Evolutionary conservation across 2,888 invertebrate species (phyloP).

Genomic region (Rhyacophila evoluta): DNA sequence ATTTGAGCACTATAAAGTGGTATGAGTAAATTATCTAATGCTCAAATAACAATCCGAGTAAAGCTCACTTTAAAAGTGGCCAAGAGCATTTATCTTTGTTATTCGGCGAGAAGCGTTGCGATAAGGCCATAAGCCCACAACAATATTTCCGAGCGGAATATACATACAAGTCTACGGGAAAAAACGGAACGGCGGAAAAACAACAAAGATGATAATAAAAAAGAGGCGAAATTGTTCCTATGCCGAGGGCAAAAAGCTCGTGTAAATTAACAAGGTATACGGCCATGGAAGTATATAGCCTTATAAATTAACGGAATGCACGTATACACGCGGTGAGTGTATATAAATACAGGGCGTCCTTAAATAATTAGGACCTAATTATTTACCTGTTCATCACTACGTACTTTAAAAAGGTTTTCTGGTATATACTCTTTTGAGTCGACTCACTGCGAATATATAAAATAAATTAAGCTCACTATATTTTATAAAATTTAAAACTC

Average conservation of each 20-base stretch:
- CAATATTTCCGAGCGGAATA: conserved; percentile 43
- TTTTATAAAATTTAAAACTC: too few species aligned
- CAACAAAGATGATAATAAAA: conserved; percentile 53
- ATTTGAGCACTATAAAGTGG: neutral
- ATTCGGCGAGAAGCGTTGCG: conserved; percentile 48
- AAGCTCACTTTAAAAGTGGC: conserved; percentile 46
- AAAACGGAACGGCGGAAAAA: conserved; percentile 47
- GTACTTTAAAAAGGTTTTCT: too few species aligned
- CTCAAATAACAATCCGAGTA: conserved; percentile 38
- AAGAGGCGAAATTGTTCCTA: conserved; percentile 43
- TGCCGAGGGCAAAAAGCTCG: conserved; percentile 51
- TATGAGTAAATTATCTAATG: neutral
- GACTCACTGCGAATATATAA: too few species aligned
- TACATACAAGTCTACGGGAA: conserved; percentile 38
- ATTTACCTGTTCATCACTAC: neutral
- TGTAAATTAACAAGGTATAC: conserved; percentile 49
- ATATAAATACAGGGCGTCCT: conserved; percentile 8
- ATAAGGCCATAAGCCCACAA: conserved; percentile 48
- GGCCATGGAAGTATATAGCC: conserved; percentile 35
- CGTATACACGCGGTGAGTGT: neutral
- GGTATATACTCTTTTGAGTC: too few species aligned
- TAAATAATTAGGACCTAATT: neutral
- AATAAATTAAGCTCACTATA: too few species aligned
- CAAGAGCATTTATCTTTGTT: conserved; percentile 51
- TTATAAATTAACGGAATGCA: conserved; percentile 44